Evolutionary conservation across 1,140 invertebrate species (phyloP), one percentile per base, ranked within the genome.

Genomic region (Solenopsis invicta): DNA sequence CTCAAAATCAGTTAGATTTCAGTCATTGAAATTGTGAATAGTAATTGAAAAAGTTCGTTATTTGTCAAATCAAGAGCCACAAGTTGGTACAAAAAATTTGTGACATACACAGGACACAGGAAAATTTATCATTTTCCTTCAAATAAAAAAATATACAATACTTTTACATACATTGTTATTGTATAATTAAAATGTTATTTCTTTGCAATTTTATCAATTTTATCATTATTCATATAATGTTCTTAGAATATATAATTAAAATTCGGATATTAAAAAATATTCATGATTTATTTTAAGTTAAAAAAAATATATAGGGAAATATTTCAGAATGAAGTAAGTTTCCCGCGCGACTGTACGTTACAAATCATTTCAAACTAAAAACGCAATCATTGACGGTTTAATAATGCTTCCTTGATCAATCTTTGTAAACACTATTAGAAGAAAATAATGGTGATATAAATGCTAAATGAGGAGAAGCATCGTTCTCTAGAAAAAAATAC

Each of bases 1-100:
- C 59, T 77, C 12, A n/a, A n/a, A n/a, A n/a, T n/a, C 45, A 64
- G 61, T 81, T 12, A 48, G 50, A 86, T 86, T 86, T 80, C n/a
- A 86, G 13, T 80, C 61, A 21, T 18, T 52, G 24, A 50, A 45
- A 67, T 37, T 54, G 34, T 24, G 34, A 86, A 10, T 66, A 37
- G 37, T 24, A 81, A 50, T 18, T 86, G 62, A 81, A 80, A 80
- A 37, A 67, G 24, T 59, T 45, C 29, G 29, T 1, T 45, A 37
- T 54, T 72, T 59, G 77, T 72, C 34, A 18, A 61, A 61, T 48
- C n/a, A 54, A 41, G 9, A 82, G 18, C 5, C 62, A 69, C 18
- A 8, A 9, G 3, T n/a, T 13, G 59, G 29, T 62, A 64, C n/a
- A 10, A 64, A n/a, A 80, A 41, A 41, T 41, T 6, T 41, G 8